Evolutionary conservation across 2,888 invertebrate species (phyloP), one percentile per base, ranked within the genome.

Genomic region (Trissolcus brochymenae): DNA sequence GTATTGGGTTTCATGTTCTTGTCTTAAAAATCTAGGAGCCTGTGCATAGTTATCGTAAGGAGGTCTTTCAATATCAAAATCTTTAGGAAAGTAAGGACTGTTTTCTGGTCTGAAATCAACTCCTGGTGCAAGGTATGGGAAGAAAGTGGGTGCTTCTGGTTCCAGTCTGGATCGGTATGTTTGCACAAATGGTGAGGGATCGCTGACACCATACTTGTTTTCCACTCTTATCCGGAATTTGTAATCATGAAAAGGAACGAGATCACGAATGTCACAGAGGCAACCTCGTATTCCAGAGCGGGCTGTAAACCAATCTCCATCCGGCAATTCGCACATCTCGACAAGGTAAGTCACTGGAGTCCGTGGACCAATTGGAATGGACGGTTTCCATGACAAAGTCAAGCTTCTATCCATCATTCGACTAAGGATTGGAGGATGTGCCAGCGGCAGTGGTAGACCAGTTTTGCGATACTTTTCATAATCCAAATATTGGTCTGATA

Each of bases 141-240:
- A 92, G 88, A 94, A 94, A 85, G 94, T 94, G 0, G 95, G 94
- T 64, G 94, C 93, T 59, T 95, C 95, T 0, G 95, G 95, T 85
- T 95, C 93, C 17, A 96, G 90, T 86, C 94, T 94, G 68, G 94
- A 92, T 78, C 96, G 90, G 86, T 94, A 94, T 0, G 97, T 96
- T 83, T 94, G 92, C 1, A 96, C 95, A 86, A 94, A 95, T 0
- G 98, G 98, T 68, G 98, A 98, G 0, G 99, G 98, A 87, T 99
- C 98, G 89, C 97, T 97, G 80, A 98, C 93, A 51, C 99, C 99
- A 88, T 95, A 97, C 88, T 96, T 96, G 90, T 99, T 99, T 88
- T 98, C 98, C 2, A 99, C 99, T 43, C 98, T 92, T 46, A 99
- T 93, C 75, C 99, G 92, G 91, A 98, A 98, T 89, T 95, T 95